Conservation (phyloP, 1,140 invertebrate species). For the Platyscapa corneri region DNA sequence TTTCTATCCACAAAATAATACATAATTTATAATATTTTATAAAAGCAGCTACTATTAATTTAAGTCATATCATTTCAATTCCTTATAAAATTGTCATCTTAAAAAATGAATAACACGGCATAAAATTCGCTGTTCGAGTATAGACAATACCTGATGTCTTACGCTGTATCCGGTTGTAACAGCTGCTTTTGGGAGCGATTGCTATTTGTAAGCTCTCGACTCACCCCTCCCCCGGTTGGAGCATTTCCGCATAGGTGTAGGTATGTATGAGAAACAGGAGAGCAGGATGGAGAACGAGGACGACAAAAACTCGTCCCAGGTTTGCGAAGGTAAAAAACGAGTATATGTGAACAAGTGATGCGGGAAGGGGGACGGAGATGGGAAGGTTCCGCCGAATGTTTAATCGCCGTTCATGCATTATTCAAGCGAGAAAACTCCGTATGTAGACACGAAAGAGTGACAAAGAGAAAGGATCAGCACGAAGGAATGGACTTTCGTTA, state of each 20-base stretch:
- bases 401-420: constrained; percentile 46
- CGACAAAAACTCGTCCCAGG: background rate
- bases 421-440: constrained; percentile 41
- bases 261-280: background rate
- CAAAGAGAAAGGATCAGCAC: background rate
- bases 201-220: constrained; percentile 14
- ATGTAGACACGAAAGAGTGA: background rate
- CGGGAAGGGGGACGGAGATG: no score
- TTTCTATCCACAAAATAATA: no score
- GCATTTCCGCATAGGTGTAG: background rate
- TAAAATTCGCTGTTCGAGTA: background rate
- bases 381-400: constrained; percentile 30
- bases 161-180: background rate
- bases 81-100: background rate
- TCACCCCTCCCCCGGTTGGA: background rate
- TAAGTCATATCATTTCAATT: no score
- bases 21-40: no score
- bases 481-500: constrained; percentile 37
- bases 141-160: constrained; percentile 14
- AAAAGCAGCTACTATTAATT: no score
- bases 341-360: background rate
- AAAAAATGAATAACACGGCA: background rate
- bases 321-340: background rate
- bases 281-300: background rate
- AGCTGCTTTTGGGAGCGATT: constrained; percentile 24